Percentiles rank a stretch among this genome's conserved stretches.
Evolutionary conservation across 2,113 vertebrate species (phyloP).

Genomic region (Heterocephalus glaber): DNA sequence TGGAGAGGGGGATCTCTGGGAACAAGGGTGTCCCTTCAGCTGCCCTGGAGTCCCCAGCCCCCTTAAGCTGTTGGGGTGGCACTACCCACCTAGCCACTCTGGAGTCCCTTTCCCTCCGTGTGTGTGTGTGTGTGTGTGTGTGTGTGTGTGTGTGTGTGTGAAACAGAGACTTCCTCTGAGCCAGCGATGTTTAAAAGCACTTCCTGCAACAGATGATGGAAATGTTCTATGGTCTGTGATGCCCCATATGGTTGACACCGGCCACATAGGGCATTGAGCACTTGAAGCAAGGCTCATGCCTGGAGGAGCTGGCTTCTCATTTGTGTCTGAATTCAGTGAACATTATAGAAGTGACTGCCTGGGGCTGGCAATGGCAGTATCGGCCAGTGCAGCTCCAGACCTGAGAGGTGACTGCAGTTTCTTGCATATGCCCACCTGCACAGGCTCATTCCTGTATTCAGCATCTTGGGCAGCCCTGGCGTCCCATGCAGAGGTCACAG

Average conservation of each 20-base stretch:
- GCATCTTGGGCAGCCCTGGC: background rate
- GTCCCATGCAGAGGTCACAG: background rate
- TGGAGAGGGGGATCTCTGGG: background rate
- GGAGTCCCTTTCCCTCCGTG: rapidly evolving
- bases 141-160: background rate
- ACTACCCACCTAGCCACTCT: too few species aligned
- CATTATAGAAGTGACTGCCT: background rate
- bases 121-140: background rate
- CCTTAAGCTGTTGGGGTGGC: background rate
- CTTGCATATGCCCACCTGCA: background rate
- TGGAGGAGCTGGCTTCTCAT: background rate
- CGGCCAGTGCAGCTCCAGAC: too few species aligned
- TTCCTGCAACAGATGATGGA: background rate
- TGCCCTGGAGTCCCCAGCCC: background rate
- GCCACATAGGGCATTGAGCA: background rate
- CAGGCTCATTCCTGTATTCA: background rate
- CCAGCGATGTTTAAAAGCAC: too few species aligned
- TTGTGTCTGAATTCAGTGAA: background rate
- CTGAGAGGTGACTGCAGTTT: rapidly evolving
- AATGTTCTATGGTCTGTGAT: background rate
- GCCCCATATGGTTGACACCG: background rate
- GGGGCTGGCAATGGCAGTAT: background rate
- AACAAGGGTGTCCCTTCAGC: background rate
- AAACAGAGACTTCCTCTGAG: background rate
- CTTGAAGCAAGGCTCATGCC: background rate